phyloP scores from a whole-genome alignment of 53 echinoderm and acorn worm species.

The Luidia sarsii region DNA sequence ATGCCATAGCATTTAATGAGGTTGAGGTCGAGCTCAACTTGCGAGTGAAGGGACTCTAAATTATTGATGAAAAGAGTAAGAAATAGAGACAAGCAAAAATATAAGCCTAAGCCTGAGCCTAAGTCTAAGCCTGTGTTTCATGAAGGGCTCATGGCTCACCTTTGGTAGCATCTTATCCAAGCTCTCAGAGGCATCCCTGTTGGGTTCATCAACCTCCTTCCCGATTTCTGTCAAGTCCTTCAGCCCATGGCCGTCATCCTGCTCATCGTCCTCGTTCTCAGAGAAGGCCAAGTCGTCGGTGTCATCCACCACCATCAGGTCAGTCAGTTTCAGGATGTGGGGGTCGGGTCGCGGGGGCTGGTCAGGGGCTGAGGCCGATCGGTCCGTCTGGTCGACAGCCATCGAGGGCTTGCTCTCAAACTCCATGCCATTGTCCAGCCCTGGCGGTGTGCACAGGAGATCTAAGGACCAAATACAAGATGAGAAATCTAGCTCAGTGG shows the following conservation, averaged over 20 bases:
- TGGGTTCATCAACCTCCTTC: conserved; percentile 6
- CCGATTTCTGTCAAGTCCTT: not conserved
- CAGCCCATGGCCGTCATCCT: not conserved
- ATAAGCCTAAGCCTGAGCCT: too few species aligned
- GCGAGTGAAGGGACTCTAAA: too few species aligned
- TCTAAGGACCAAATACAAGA: conserved; percentile 41
- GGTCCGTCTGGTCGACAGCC: not conserved
- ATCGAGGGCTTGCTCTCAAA: conserved; percentile 57
- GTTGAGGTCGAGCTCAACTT: too few species aligned
- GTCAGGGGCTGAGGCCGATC: not conserved
- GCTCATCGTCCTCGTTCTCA: conserved; percentile 63
- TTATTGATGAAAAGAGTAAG: too few species aligned
- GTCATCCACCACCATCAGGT: conserved; percentile 79
- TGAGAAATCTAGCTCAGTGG: too few species aligned
- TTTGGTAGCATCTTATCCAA: conserved; percentile 58
- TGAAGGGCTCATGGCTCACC: conserved; percentile 18
- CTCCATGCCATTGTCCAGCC: conserved; percentile 72
- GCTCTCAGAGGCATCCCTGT: conserved; percentile 37
- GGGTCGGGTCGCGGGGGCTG: not conserved
- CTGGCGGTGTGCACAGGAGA: conserved; percentile 77
- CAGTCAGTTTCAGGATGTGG: conserved; percentile 66
- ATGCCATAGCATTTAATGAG: too few species aligned
- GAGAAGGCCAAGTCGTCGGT: conserved; percentile 56
- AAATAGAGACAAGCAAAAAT: too few species aligned
- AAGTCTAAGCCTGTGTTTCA: too few species aligned